A percentile compares a stretch with the other conserved stretches of the same genome.
Conservation (phyloP, 2,113 vertebrate genomes). For the Pollachius pollachius region DNA sequence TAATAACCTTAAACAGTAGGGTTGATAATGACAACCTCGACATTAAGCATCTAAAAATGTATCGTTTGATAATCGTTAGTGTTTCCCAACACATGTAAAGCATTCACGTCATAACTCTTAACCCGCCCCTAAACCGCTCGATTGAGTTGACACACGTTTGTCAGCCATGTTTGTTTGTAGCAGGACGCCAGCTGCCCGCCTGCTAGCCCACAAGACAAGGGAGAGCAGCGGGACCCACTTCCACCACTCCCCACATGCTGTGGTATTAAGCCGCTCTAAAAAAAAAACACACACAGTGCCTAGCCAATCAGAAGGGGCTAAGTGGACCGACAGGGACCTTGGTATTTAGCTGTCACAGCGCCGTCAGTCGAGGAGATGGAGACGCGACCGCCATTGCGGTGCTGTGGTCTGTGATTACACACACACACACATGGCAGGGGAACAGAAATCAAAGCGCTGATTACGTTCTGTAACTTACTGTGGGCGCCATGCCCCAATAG, state of each 20-base stretch:
- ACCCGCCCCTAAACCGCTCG: background rate
- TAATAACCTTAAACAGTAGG: too few relatives aligned
- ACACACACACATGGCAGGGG: constrained; percentile 35
- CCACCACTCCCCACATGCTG: constrained; percentile 52
- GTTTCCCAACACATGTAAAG: too few relatives aligned
- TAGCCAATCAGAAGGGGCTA: constrained; percentile 63
- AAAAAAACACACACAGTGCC: constrained; percentile 38
- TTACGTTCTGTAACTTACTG: constrained; percentile 50
- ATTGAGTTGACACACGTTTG: constrained; percentile 51
- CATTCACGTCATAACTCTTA: too few relatives aligned
- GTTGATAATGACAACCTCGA: too few relatives aligned
- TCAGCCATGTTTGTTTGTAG: constrained; percentile 62
- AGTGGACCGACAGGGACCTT: constrained; percentile 44
- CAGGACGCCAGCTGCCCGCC: constrained; percentile 30
- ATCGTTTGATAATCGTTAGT: too few relatives aligned
- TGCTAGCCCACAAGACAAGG: constrained; percentile 37
- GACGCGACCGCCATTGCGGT: constrained; percentile 51
- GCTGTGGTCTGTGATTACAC: constrained; percentile 56
- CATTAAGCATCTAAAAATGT: too few relatives aligned
- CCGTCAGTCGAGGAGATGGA: constrained; percentile 42
- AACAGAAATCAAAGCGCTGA: constrained; percentile 63
- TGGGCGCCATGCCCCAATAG: constrained; percentile 38
- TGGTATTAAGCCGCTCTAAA: constrained; percentile 53
- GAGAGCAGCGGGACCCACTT: constrained; percentile 31
- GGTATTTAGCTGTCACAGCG: constrained; percentile 63